Evolutionary conservation across 1,140 invertebrate genomes (phyloP), one percentile per base, ranked within the genome.

Genomic region (Leptinotarsa defecta): DNA sequence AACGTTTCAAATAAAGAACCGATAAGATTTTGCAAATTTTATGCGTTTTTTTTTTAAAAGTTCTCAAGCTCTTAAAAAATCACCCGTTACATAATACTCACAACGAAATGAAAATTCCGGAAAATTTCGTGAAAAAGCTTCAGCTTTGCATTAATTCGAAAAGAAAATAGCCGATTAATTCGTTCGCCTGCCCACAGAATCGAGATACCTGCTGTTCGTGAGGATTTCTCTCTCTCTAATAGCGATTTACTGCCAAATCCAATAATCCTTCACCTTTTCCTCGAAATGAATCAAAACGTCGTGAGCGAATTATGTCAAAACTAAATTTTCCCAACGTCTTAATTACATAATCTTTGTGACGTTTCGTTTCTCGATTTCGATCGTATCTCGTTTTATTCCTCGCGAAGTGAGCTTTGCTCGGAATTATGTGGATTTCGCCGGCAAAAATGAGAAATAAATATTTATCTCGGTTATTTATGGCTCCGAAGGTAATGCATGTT

Each of bases 341-440:
- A 57, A 57, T 57, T 57, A 57, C 52, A 15, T 57, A 57, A 57
- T 57, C 52, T 57, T n/a, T n/a, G 15, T 57, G 52, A 57, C 52
- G 52, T 57, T 57, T 57, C 52, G 52, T 57, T 57, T 57, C 52
- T 57, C 52, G 13, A 15, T 57, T 57, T 57, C 15, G 52, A 57
- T 57, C 0, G 13, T 57, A 57, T 57, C 52, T 57, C n/a, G 15
- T 5, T 57, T 57, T 8, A 19, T 19, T 57, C 52, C 52, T 19
- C 6, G 52, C 52, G 52, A 57, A 57, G 52, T 57, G 52, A 57
- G 52, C 52, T 57, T 57, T 57, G 52, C 52, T 57, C 52, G 52
- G 13, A 57, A 57, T 57, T 57, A n/a, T 57, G 52, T 57, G 52
- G n/a, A 57, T 57, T 17, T 57, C n/a, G 17, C 52, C 52, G 13